Conservation (phyloP, 2,888 invertebrate genomes). For the Papilio demoleus region DNA sequence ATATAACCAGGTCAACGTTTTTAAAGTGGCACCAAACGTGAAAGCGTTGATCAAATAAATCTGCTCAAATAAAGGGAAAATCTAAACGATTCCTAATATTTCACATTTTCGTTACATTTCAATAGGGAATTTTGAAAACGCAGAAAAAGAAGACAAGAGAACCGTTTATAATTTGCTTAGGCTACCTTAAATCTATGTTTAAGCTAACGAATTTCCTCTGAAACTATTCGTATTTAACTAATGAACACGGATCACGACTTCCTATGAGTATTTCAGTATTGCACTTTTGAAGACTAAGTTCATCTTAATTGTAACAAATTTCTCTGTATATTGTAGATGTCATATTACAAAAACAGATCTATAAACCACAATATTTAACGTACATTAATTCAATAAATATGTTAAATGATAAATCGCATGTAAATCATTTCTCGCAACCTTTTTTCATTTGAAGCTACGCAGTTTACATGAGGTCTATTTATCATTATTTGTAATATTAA, state of each 20-base stretch:
- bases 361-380: too few species aligned
- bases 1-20: slow-evolving; percentile 74
- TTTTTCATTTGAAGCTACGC: slow-evolving; percentile 2
- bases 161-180: too few species aligned
- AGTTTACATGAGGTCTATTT: background rate
- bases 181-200: too few species aligned
- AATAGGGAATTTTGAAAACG: background rate
- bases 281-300: too few species aligned
- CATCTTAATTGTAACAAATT: too few species aligned
- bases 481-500: background rate
- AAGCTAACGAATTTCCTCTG: too few species aligned
- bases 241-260: too few species aligned
- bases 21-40: slow-evolving; percentile 75
- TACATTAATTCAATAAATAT: too few species aligned
- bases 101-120: background rate
- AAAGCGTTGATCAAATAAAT: slow-evolving; percentile 78
- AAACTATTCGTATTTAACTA: too few species aligned
- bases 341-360: background rate
- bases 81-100: slow-evolving; percentile 50
- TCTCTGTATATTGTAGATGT: too few species aligned
- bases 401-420: background rate
- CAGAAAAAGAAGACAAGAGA: background rate
- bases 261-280: too few species aligned
- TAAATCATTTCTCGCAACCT: background rate
- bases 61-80: slow-evolving; percentile 72